Base-by-base conservation (phyloP, 2,797 vertebrate genomes). In the Babyrousa celebensis region DNA sequence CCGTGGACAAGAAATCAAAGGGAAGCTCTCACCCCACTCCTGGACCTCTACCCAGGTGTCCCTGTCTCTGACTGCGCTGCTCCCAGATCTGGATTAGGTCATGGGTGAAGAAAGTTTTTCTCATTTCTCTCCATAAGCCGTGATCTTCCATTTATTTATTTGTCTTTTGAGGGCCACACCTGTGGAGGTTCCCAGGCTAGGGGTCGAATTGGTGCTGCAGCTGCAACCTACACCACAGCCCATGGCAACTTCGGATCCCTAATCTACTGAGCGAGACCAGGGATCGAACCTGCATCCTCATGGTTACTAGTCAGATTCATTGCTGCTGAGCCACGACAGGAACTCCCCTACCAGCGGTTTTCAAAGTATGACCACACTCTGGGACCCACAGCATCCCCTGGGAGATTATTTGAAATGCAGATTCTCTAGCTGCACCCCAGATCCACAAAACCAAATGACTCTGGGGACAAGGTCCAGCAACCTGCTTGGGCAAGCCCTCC, bases 31-130 rank as follows among this genome's bases (percentile, higher is more conserved):
- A 3, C 1, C 32, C 68, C 1, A 0, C 43, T 68, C 58, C 63
- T 32, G 48, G 58, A 43, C 14, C 23, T 8, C 25, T 71, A 54
- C 86, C 87, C 80, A 79, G 58, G 72, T 77, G 15, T 83, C 77
- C 94, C 89, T 94, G 58, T 88, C 91, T 86, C 85, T 88, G 85
- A 75, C 27, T 52, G 12, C 85, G 25, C 58, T 85, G n/a, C 84
- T 85, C 85, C 70, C 72, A 56, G 67, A 93, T 87, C 70, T 70
- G 52, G 70, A 91, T 70, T 20, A 96, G 63, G 72, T 77, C 83
- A 71, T 21, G n/a, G 12, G 32, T 65, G 23, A 10, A 92, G 85
- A 91, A 86, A 63, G 27, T 68, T 91, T 10, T 96, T 89, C 71
- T 85, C 72, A 43, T 65, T 94, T 96, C 16, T 40, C 43, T 82